Percentiles rank a stretch among this genome's conserved stretches.
Evolutionary conservation across 2,888 invertebrate genomes (phyloP).

Genomic region (Pseudanteris insignis): DNA sequence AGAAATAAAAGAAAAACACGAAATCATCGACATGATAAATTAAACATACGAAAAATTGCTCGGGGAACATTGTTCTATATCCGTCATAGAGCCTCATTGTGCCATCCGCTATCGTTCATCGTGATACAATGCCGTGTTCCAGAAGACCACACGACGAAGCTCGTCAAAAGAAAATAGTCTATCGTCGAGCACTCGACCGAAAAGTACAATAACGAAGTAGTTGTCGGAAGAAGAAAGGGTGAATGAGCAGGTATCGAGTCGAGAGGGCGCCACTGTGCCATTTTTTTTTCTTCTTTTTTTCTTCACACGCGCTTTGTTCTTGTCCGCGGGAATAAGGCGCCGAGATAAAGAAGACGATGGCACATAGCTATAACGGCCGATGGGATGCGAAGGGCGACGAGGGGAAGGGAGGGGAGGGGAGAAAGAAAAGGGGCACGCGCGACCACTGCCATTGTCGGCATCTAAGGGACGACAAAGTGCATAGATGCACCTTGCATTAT

Average conservation of each 20-base stretch:
- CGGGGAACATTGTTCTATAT: constrained; percentile 7
- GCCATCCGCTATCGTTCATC: constrained; percentile 5
- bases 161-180: constrained; percentile 38
- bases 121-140: constrained; percentile 19
- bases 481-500: too few relatives aligned
- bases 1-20: neutral
- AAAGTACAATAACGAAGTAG: constrained; percentile 39
- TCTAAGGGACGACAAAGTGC: constrained; percentile 31
- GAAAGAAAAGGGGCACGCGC: neutral
- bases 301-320: constrained; percentile 36
- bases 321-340: constrained; percentile 23
- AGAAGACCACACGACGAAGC: constrained; percentile 22
- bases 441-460: constrained; percentile 23
- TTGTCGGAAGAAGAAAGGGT: constrained; percentile 32
- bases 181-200: constrained; percentile 28
- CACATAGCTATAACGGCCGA: neutral
- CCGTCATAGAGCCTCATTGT: constrained; percentile 13
- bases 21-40: neutral
- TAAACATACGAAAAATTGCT: neutral
- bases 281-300: too few relatives aligned
- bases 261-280: constrained; percentile 29
- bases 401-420: neutral
- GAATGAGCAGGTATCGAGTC: constrained; percentile 38
- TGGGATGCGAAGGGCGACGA: neutral
- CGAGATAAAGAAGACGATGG: constrained; percentile 10